phyloP scores from a whole-genome alignment of 2,797 vertebrate species.

The Loriculus beryllinus region DNA sequence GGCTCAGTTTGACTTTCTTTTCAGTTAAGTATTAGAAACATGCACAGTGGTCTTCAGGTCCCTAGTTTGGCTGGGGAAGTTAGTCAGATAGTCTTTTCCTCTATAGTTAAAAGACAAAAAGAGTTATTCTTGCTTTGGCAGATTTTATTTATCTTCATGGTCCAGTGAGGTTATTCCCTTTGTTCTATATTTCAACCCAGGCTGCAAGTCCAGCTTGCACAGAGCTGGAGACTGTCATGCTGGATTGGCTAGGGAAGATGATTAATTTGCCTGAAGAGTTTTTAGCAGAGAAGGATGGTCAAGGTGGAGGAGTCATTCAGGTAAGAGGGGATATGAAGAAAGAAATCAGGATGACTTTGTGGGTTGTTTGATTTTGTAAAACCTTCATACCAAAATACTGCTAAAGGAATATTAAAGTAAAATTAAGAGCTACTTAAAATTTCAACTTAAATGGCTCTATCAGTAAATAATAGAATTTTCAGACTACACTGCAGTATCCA shows the following conservation, averaged over 20 bases:
- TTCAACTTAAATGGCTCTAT: neutral
- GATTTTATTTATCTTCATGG: neutral
- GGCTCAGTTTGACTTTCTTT: neutral
- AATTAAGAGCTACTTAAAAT: neutral
- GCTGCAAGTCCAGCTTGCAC: conserved; percentile 94
- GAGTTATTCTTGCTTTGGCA: neutral
- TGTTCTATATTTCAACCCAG: conserved; percentile 67
- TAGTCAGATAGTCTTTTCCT: neutral
- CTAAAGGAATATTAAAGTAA: neutral
- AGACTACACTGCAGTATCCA: neutral
- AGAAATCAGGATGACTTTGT: neutral
- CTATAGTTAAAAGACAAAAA: neutral
- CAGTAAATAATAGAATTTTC: neutral
- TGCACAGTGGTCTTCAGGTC: neutral
- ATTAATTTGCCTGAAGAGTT: conserved; percentile 88
- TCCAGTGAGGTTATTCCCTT: neutral
- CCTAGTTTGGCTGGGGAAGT: neutral
- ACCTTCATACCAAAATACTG: neutral
- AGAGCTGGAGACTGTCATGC: conserved; percentile 93
- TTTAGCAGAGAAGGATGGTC: conserved; percentile 81
- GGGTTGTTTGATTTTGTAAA: neutral
- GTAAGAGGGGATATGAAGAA: conserved; percentile 61
- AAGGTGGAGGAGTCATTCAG: conserved; percentile 96
- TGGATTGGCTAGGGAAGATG: conserved; percentile 97
- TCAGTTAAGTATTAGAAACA: neutral